These are phyloP conservation scores for Chloropsis cyanopogon DNA, from an alignment of 2,113 vertebrate genomes.

Conservation along the genomic window DNA sequence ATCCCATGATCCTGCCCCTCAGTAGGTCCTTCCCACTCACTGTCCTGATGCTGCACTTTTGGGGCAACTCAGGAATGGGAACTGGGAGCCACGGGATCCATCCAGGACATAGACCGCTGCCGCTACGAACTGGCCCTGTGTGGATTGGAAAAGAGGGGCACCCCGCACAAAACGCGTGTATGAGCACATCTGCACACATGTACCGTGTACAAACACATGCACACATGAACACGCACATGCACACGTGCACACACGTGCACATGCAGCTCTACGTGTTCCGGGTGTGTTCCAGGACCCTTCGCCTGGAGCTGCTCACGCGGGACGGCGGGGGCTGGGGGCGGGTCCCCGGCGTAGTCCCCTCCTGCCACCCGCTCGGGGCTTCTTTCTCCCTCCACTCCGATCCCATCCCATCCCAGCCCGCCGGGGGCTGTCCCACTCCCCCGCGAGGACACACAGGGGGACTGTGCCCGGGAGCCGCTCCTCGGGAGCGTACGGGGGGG, in stretches of 20 bases:
- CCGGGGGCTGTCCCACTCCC: neutral
- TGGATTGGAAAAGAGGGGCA: neutral
- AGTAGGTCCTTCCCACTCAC: neutral
- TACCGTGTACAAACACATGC: neutral
- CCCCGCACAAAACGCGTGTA: rapidly evolving
- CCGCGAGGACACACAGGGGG: neutral
- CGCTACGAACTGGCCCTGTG: rapidly evolving
- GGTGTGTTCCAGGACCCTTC: neutral
- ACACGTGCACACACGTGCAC: neutral
- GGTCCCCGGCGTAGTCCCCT: neutral
- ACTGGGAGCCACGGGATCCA: rapidly evolving
- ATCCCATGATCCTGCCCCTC: neutral
- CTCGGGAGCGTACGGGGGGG: neutral
- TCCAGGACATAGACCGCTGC: neutral
- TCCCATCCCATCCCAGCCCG: neutral
- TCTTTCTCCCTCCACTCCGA: neutral
- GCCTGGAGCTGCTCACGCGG: neutral
- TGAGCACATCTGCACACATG: neutral
- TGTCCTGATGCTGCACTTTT: neutral
- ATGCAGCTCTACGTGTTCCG: neutral
- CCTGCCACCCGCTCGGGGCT: neutral
- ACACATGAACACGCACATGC: neutral
- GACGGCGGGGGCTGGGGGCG: neutral
- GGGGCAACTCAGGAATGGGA: neutral
- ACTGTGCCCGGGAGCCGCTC: neutral